Conservation (phyloP, 1,140 invertebrate species). For the Ostrea edulis region DNA sequence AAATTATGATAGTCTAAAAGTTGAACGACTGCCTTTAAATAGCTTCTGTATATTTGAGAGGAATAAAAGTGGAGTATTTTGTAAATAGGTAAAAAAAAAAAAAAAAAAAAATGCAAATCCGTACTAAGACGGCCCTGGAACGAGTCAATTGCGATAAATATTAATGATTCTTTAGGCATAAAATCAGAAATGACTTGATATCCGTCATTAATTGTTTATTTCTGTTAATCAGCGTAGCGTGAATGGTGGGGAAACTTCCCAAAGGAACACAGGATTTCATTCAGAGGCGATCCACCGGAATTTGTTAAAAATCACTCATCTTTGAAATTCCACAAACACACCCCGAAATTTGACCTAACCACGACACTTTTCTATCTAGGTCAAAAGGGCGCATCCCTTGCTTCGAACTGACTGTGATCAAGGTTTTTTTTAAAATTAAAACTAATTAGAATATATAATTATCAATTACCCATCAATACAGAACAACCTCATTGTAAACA, state of each 20-base stretch:
- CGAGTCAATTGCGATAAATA: not conserved
- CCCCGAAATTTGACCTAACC: slow-evolving; percentile 5
- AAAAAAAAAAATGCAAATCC: not conserved
- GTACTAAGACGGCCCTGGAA: not conserved
- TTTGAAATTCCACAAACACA: slow-evolving; percentile 16
- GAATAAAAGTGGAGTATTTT: not conserved
- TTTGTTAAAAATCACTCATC: slow-evolving; percentile 15
- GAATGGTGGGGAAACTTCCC: not conserved
- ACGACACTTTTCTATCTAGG: not conserved
- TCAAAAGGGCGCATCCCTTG: not conserved
- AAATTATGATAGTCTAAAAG: no score
- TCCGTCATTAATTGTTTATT: no score
- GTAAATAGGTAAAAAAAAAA: not conserved
- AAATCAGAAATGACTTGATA: no score
- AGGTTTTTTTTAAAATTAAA: not conserved
- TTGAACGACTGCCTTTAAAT: no score
- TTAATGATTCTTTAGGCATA: not conserved
- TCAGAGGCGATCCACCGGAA: not conserved
- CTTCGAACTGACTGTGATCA: not conserved
- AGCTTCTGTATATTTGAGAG: no score
- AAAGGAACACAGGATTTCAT: not conserved
- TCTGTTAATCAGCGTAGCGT: not conserved
- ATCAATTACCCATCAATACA: no score
- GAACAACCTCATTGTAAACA: no score
- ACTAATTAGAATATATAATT: not conserved